Base-by-base conservation (phyloP, 53 echinoderm and acorn worm species). In the Arbacia lixula region DNA sequence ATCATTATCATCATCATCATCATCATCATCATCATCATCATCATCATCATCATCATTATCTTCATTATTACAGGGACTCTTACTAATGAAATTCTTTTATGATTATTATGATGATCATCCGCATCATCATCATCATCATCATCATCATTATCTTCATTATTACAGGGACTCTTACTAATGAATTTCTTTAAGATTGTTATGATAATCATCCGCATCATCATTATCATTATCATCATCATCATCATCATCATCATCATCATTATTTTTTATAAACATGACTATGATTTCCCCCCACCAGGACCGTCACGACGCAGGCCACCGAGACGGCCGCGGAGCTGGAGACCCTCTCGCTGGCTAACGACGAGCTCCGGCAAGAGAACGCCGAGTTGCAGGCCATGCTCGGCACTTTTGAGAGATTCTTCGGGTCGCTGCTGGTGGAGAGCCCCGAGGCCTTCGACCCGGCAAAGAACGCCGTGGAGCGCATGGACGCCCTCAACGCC, bases 401-500 rank as follows among this genome's bases (percentile, higher is more conserved):
- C 20, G 72, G 58, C 43, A 71, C 71, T 12, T 85, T 85, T 25
- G 85, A 85, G 36, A 25, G 73, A 20, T 85, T 72, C 85, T 85
- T 85, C 50, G 58, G 58, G 25, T 29, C 52, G 11, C 30, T 79
- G 1, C 10, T 62, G 53, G 64, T 72, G 17, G 61, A 36, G 43
- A 41, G 42, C 67, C 57, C 75, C 9, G 76, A 76, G 66, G 43
- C 54, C 37, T 60, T 52, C 20, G 72, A 58, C 36, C 51, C 64
- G 3, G 55, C 27, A 19, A 20, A 26, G 12, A 67, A 79, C 19
- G 85, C 49, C 8, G 53, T 60, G 17, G 56, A 71, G 10, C 87
- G 85, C 0, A 39, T 87, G 36, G 66, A 56, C 34, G 65, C 71
- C 3, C 85, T 91, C 36, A 80, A 87, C 2, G 88, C 87, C 37